Evolutionary conservation across 2,888 invertebrate genomes (phyloP).

Genomic region (Asteroscopus sphinx): DNA sequence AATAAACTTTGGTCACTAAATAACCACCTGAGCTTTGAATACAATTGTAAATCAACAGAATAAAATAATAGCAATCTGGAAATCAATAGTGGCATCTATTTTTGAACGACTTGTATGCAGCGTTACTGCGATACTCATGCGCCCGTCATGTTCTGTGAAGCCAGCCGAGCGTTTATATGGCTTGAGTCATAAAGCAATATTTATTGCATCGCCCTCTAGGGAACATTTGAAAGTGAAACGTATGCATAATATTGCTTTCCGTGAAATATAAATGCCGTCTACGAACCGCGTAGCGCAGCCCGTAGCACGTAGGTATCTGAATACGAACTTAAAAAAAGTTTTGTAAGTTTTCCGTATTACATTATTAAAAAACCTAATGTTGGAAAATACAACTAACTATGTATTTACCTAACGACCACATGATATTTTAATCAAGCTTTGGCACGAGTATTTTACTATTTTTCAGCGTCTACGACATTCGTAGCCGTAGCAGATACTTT

Average conservation of each 20-base stretch:
- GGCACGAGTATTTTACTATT: too few species aligned
- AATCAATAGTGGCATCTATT: slow-evolving; percentile 25
- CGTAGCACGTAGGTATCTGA: too few species aligned
- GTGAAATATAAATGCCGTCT: not conserved
- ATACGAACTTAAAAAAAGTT: too few species aligned
- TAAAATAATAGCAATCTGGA: slow-evolving; percentile 8
- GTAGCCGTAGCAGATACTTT: too few species aligned
- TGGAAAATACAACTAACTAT: too few species aligned
- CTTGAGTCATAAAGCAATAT: slow-evolving; percentile 26
- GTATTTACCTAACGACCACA: too few species aligned
- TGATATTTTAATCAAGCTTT: too few species aligned
- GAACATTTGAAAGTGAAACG: slow-evolving; percentile 9
- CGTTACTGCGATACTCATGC: slow-evolving; percentile 9
- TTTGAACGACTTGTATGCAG: slow-evolving; percentile 31
- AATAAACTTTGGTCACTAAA: too few species aligned
- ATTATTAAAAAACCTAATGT: too few species aligned
- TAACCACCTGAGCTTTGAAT: too few species aligned
- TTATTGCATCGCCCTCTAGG: slow-evolving; percentile 15
- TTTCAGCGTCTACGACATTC: too few species aligned
- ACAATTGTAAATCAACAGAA: not conserved
- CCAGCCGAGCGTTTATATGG: not conserved
- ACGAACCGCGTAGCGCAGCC: slow-evolving; percentile 1
- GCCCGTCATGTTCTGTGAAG: slow-evolving; percentile 20
- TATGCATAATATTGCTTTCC: not conserved
- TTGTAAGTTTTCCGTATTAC: too few species aligned